Evolutionary conservation across 2,113 vertebrate species (phyloP), one percentile per base, ranked within the genome.

Genomic region (Rhipidura dahli): DNA sequence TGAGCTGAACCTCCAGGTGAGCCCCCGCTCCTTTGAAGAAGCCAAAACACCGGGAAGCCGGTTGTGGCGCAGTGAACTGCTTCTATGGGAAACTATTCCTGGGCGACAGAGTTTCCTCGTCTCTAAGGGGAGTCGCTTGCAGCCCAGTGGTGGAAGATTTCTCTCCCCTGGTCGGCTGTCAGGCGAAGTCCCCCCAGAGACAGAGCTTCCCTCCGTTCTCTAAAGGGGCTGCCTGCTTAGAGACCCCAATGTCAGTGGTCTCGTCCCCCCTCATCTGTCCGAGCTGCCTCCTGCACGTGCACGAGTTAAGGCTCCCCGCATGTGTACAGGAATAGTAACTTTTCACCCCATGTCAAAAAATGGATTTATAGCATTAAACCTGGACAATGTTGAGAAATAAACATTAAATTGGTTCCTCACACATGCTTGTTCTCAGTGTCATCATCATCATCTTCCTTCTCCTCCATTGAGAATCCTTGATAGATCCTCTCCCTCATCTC

Each of bases 1-100:
- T 13, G 37, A 61, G 7, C 26, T 28, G 26, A 28, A 28, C 35
- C 35, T 13, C 24, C 59, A 27, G 59, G 24, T 18, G 16, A 39
- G 35, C 17, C 37, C 26, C 59, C 11, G 4, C 17, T 39, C 35
- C 17, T 17, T 28, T 4, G 26, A 61, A 13, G 37, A 61, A 20
- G 9, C 18, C 60, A 0, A 16, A 49, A 30, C 0, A 0, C 3
- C 6, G 3, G 45, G 37, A 60, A 15, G 19, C 5, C 0, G 0
- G 6, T 4, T 51, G 10, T 30, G 45, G 31, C 2, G 0, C 35
- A 20, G 20, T 15, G 19, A 11, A 30, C 8, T 35, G 54, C 5
- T 42, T 49, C 35, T 15, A 11, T 30, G 54, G 66, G 45, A 35
- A 42, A 26, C 45, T 51, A n/a, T 57, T 19, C 45, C 15, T 0